Evolutionary conservation across 2,888 invertebrate species (phyloP).

Genomic region (Willowsia nigromaculata): DNA sequence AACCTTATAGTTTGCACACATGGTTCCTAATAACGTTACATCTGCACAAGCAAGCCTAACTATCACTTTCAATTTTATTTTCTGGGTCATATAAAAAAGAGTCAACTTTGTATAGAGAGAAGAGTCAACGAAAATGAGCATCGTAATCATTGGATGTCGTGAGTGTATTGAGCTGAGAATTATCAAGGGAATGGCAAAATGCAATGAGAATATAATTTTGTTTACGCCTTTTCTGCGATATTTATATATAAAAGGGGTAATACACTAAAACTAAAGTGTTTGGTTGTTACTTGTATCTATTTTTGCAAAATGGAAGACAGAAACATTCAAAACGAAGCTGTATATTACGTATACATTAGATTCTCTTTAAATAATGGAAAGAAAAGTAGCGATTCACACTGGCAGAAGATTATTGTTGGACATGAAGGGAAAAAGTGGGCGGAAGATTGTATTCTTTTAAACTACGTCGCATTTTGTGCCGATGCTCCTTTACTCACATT

Average conservation of each 20-base stretch:
- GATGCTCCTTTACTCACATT: background rate
- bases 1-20: background rate
- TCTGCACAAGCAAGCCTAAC: too few relatives aligned
- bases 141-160: background rate
- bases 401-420: background rate
- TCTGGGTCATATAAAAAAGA: background rate
- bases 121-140: background rate
- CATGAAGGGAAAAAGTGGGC: background rate
- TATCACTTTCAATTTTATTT: background rate
- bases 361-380: background rate
- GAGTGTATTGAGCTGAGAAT: background rate
- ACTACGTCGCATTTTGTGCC: background rate
- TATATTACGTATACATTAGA: background rate
- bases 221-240: background rate
- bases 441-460: background rate
- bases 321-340: background rate
- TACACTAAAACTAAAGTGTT: background rate
- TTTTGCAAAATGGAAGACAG: background rate
- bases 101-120: background rate
- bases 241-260: background rate
- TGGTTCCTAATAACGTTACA: background rate
- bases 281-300: background rate
- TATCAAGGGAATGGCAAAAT: background rate
- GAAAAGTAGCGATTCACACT: background rate
- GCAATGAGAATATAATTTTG: background rate